phyloP scores from a whole-genome alignment of 2,797 vertebrate species.

The Danio aesculapii region DNA sequence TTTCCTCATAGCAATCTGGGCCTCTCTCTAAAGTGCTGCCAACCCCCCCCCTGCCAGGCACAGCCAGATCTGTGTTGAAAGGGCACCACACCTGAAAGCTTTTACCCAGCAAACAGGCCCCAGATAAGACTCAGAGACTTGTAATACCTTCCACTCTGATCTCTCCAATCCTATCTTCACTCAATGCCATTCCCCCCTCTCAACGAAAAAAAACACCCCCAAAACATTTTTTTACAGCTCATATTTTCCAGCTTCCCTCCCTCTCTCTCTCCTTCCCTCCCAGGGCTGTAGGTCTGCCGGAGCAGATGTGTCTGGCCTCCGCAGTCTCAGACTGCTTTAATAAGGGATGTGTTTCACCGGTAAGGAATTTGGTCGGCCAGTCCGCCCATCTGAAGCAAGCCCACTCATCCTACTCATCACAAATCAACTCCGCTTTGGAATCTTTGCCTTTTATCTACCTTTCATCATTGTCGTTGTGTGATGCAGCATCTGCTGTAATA shows the following conservation, averaged over 20 bases:
- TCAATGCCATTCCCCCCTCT: slow-evolving; percentile 18
- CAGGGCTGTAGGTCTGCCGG: slow-evolving; percentile 49
- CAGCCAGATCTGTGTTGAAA: slow-evolving; percentile 63
- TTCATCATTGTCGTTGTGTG: slow-evolving; percentile 42
- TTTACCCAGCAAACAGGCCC: slow-evolving; percentile 66
- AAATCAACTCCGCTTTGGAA: slow-evolving; percentile 51
- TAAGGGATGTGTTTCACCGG: slow-evolving; percentile 72
- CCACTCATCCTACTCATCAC: slow-evolving; percentile 66
- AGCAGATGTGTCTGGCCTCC: slow-evolving; percentile 73
- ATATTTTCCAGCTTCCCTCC: slow-evolving; percentile 74
- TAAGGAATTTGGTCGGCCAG: slow-evolving; percentile 68
- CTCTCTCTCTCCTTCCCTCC: slow-evolving; percentile 44
- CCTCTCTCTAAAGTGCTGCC: slow-evolving; percentile 73
- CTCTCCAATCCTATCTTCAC: slow-evolving; percentile 47
- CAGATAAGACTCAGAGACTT: slow-evolving; percentile 69
- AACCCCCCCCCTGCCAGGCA: slow-evolving; percentile 55
- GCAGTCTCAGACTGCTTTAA: slow-evolving; percentile 54
- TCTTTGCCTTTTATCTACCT: slow-evolving; percentile 49
- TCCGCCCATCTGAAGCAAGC: slow-evolving; percentile 50
- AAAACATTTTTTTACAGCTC: slow-evolving; percentile 70
- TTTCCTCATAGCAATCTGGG: slow-evolving; percentile 58
- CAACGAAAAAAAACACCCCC: slow-evolving; percentile 42
- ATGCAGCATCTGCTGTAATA: slow-evolving; percentile 35
- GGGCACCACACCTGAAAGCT: slow-evolving; percentile 74
- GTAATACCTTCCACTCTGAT: slow-evolving; percentile 47